These are phyloP conservation scores for Diorhabda sublineata DNA, from an alignment of 1,140 invertebrate genomes.

Conservation along the genomic window DNA sequence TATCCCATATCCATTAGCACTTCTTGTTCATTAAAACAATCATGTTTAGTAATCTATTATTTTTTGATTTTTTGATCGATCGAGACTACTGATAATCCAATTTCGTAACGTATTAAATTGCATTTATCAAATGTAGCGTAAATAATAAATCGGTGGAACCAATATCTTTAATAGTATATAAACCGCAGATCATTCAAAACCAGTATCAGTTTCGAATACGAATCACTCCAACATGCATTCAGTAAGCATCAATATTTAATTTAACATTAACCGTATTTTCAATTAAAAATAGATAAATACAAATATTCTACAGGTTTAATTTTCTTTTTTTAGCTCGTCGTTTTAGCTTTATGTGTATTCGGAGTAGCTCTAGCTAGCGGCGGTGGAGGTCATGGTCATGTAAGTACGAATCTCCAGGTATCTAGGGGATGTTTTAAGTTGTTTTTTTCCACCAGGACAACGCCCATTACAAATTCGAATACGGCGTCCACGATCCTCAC, in stretches of 20 bases:
- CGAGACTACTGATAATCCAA: no score
- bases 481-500: constrained; percentile 49
- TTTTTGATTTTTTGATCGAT: no score
- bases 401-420: neutral
- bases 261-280: neutral
- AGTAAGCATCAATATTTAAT: neutral
- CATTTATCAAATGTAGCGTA: no score
- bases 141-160: no score
- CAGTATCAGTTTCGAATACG: neutral
- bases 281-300: neutral
- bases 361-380: neutral
- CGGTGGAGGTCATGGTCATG: constrained; percentile 6
- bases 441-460: constrained; percentile 12
- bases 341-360: neutral
- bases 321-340: constrained; percentile 5
- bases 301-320: neutral
- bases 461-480: constrained; percentile 48
- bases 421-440: neutral
- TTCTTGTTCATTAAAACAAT: no score
- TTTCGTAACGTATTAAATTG: no score
- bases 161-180: neutral
- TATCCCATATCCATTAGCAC: no score
- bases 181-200: neutral
- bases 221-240: neutral
- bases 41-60: no score